Percentiles rank a stretch among this genome's conserved stretches.
These are phyloP conservation scores for Hydrotaea diabolus DNA, from an alignment of 2,888 invertebrate species.

Conservation along the genomic window DNA sequence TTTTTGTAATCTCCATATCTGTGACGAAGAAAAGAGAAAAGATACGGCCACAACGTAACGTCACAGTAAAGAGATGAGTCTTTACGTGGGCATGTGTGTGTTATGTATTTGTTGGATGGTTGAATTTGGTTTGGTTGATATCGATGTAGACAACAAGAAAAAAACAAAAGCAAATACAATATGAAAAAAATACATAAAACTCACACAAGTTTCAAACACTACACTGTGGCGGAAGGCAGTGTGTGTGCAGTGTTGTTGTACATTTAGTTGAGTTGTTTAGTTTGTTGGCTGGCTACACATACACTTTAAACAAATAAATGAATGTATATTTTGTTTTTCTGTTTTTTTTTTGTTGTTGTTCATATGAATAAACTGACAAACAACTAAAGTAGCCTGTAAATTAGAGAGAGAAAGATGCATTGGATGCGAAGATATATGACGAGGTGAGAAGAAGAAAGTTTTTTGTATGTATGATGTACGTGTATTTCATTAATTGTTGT, in stretches of 20 bases:
- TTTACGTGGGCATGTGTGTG: conserved; percentile 26
- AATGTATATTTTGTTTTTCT: no score
- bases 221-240: background rate
- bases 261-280: conserved; percentile 19
- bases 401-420: background rate
- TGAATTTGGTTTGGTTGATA: background rate
- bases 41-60: background rate
- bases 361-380: no score
- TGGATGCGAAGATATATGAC: background rate
- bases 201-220: background rate
- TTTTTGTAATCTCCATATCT: background rate
- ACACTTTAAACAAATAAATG: background rate
- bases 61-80: background rate
- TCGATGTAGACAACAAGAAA: conserved; percentile 16
- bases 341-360: conserved; percentile 1
- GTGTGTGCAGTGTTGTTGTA: conserved; percentile 7
- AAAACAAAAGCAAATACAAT: conserved; percentile 4
- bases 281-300: background rate
- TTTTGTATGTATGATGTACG: background rate
- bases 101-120: conserved; percentile 6
- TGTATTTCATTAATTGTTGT: no score
- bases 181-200: conserved; percentile 7
- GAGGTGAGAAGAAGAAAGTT: background rate
- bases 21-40: background rate
- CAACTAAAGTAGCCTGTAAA: background rate